phyloP scores from a whole-genome alignment of 1,140 invertebrate species.

The Leptonema lineaticorne region DNA sequence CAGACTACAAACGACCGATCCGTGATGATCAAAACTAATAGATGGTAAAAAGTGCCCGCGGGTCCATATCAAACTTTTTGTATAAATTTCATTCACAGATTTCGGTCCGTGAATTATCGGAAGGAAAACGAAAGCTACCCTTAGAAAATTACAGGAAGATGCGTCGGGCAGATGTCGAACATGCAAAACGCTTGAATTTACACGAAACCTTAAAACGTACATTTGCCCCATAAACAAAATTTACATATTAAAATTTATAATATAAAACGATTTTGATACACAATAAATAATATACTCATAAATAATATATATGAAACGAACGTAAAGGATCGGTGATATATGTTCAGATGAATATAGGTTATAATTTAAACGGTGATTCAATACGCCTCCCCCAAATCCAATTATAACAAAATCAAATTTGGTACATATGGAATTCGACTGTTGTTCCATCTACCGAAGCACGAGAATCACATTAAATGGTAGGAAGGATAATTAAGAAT shows the following conservation, averaged over 20 bases:
- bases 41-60: slow-evolving; percentile 29
- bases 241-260: neutral
- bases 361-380: slow-evolving; percentile 34
- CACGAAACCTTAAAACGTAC: slow-evolving; percentile 18
- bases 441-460: slow-evolving; percentile 21
- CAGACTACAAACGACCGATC: neutral
- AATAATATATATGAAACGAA: neutral
- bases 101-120: slow-evolving; percentile 2
- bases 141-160: neutral
- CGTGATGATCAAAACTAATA: slow-evolving; percentile 26
- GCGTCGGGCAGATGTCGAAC: neutral
- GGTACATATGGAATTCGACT: slow-evolving; percentile 7
- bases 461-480: slow-evolving; percentile 28
- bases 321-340: slow-evolving; percentile 25
- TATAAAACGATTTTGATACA: too few relatives aligned
- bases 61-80: slow-evolving; percentile 29
- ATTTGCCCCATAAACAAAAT: neutral
- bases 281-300: neutral
- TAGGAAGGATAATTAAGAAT: slow-evolving; percentile 37
- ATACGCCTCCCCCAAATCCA: slow-evolving; percentile 38
- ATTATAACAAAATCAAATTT: slow-evolving; percentile 40
- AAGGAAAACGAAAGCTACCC: slow-evolving; percentile 36
- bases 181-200: neutral
- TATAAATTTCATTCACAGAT: slow-evolving; percentile 37
- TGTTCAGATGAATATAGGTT: slow-evolving; percentile 39